These are phyloP conservation scores for Frankliniella intonsa DNA, from an alignment of 2,888 invertebrate species.

Conservation along the genomic window DNA sequence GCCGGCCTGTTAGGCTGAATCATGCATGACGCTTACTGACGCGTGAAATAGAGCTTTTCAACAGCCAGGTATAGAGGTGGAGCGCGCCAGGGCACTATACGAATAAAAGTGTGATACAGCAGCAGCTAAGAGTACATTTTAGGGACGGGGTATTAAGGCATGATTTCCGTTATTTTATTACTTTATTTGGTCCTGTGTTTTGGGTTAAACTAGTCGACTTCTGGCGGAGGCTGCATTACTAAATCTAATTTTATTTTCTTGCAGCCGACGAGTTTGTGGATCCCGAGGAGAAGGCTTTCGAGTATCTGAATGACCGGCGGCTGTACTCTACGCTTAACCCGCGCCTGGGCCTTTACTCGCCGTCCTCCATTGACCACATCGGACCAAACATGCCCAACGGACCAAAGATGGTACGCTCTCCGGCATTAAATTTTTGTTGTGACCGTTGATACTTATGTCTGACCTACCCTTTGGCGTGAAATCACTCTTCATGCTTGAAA, in stretches of 20 bases:
- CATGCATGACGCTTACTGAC: too few species aligned
- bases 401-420: neutral
- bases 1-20: too few species aligned
- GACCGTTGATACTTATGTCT: too few species aligned
- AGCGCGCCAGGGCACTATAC: too few species aligned
- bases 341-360: neutral
- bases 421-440: too few species aligned
- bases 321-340: conserved; percentile 17
- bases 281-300: conserved; percentile 15
- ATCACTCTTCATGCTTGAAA: conserved; percentile 30
- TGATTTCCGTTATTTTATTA: neutral
- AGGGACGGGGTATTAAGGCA: too few species aligned
- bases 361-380: neutral
- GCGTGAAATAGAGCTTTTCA: too few species aligned
- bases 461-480: too few species aligned
- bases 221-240: neutral
- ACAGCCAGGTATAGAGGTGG: too few species aligned
- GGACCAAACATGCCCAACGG: neutral
- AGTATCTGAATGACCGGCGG: conserved; percentile 4
- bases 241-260: neutral
- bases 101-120: too few species aligned
- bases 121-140: too few species aligned
- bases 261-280: conserved; percentile 8
- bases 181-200: neutral
- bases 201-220: too few species aligned